phyloP scores from a whole-genome alignment of 2,888 invertebrate species.

The Micropterix aruncella region DNA sequence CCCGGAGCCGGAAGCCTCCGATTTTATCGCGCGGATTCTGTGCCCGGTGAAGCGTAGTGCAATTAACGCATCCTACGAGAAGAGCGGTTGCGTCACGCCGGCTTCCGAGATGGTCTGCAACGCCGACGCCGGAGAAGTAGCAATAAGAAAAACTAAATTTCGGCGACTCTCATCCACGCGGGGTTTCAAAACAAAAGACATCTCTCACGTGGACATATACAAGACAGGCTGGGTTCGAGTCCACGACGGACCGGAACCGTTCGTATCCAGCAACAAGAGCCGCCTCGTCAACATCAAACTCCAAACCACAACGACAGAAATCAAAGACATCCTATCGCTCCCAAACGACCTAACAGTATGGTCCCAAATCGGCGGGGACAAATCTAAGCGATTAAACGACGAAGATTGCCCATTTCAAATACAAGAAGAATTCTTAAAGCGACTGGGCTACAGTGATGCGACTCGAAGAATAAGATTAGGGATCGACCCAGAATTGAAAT shows the following conservation, averaged over 20 bases:
- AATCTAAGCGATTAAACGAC: conserved; percentile 35
- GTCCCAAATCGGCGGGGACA: conserved; percentile 42
- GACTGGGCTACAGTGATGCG: conserved; percentile 42
- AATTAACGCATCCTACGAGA: not conserved
- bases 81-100: no score
- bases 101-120: conserved; percentile 32
- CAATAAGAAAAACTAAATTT: conserved; percentile 18
- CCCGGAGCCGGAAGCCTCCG: not conserved
- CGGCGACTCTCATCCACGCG: conserved; percentile 37
- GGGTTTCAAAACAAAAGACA: conserved; percentile 26
- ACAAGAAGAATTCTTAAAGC: conserved; percentile 45
- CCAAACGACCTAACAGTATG: conserved; percentile 33
- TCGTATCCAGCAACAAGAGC: conserved; percentile 34
- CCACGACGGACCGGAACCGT: conserved; percentile 40
- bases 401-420: conserved; percentile 42
- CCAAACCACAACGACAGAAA: conserved; percentile 40
- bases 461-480: conserved; percentile 44
- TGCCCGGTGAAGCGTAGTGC: not conserved
- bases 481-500: conserved; percentile 49
- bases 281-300: conserved; percentile 41
- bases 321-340: conserved; percentile 34
- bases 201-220: conserved; percentile 16
- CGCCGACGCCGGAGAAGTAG: no score
- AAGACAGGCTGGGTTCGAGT: conserved; percentile 46
- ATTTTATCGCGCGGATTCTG: not conserved